These are phyloP conservation scores for Synergus itoensis DNA, from an alignment of 2,888 invertebrate species.

Conservation along the genomic window DNA sequence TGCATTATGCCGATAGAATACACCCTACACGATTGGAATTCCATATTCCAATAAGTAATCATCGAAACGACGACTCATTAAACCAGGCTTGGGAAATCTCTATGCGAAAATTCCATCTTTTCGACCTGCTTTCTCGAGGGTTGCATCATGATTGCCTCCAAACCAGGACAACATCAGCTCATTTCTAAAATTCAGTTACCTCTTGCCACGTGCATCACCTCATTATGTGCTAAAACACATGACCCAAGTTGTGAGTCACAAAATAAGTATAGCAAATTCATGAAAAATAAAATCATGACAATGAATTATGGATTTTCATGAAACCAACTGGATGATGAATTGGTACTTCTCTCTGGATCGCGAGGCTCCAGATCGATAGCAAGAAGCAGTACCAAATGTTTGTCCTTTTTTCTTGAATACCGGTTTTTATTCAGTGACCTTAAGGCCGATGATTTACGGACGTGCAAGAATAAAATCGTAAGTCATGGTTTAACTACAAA, in stretches of 20 bases:
- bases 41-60: background rate
- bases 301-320: conserved; percentile 26
- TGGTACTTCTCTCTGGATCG: conserved; percentile 15
- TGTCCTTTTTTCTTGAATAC: conserved; percentile 29
- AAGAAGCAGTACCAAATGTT: conserved; percentile 20
- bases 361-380: conserved; percentile 9
- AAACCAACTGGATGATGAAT: conserved; percentile 20
- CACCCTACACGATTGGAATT: background rate
- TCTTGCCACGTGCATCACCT: no score
- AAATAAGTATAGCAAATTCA: background rate
- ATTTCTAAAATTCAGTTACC: background rate
- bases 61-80: background rate
- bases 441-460: conserved; percentile 31
- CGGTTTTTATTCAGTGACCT: conserved; percentile 33
- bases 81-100: background rate
- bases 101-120: background rate
- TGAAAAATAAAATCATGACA: conserved; percentile 10
- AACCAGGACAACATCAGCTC: background rate
- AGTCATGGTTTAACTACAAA: conserved; percentile 38
- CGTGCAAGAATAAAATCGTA: conserved; percentile 20
- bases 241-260: background rate
- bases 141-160: conserved; percentile 5
- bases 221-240: background rate
- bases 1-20: background rate
- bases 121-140: conserved; percentile 12